Evolutionary conservation across 2,888 invertebrate genomes (phyloP).

Genomic region (Ophraella communa): DNA sequence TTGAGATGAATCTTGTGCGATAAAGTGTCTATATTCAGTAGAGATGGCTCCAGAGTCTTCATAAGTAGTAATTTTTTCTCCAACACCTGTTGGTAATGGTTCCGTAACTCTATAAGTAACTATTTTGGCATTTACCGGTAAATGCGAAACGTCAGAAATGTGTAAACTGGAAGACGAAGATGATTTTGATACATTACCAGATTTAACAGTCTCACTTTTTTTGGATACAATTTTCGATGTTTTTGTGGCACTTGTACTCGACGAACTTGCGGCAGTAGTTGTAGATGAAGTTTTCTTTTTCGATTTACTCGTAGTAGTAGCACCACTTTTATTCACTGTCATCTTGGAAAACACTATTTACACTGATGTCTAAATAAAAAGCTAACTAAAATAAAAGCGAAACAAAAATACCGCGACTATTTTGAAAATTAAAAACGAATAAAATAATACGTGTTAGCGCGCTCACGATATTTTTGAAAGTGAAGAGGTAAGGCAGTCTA

Average conservation of each 20-base stretch:
- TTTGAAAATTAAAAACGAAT: slow-evolving; percentile 27
- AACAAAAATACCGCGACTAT: slow-evolving; percentile 38
- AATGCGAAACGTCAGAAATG: slow-evolving; percentile 58
- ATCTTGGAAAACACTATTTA: slow-evolving; percentile 39
- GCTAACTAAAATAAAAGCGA: slow-evolving; percentile 33
- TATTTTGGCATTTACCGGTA: slow-evolving; percentile 52
- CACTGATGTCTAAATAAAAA: slow-evolving; percentile 22
- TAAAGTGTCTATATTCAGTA: slow-evolving; percentile 57
- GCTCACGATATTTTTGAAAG: slow-evolving; percentile 47
- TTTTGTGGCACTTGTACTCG: slow-evolving; percentile 42
- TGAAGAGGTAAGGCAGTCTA: slow-evolving; percentile 38
- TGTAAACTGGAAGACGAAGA: slow-evolving; percentile 56
- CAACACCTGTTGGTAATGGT: slow-evolving; percentile 53
- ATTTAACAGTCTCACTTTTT: slow-evolving; percentile 36
- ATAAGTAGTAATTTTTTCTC: slow-evolving; percentile 58
- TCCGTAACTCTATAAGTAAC: slow-evolving; percentile 57
- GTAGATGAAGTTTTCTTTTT: slow-evolving; percentile 47
- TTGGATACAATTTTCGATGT: slow-evolving; percentile 43
- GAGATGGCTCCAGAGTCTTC: slow-evolving; percentile 52
- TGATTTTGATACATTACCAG: slow-evolving; percentile 51
- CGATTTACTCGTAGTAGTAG: slow-evolving; percentile 41
- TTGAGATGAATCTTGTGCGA: slow-evolving; percentile 49
- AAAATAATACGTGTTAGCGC: slow-evolving; percentile 39
- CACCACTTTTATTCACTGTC: slow-evolving; percentile 54
- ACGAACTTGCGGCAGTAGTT: slow-evolving; percentile 26